Evolutionary conservation across 2,888 invertebrate species (phyloP).

Genomic region (Eugnorisma glareosa): DNA sequence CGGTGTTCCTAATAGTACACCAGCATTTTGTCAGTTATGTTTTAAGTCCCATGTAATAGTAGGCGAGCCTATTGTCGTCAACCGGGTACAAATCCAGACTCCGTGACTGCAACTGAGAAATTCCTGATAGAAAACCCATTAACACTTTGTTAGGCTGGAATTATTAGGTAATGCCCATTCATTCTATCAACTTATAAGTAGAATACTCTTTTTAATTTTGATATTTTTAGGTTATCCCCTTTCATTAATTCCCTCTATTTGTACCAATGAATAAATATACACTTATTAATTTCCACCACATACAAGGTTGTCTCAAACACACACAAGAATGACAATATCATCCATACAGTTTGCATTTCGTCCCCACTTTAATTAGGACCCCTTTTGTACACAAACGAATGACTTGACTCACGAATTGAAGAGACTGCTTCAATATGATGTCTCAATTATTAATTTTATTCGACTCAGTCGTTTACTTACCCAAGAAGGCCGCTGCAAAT

Average conservation of each 20-base stretch:
- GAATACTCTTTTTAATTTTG: no score
- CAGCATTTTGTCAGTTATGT: no score
- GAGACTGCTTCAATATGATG: constrained; percentile 1
- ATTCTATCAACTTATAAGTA: no score
- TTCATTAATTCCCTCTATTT: neutral
- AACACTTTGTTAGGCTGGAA: no score
- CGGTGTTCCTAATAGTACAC: no score
- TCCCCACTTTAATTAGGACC: constrained; percentile 66
- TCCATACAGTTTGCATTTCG: constrained; percentile 57
- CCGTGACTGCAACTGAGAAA: no score
- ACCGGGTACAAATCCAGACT: no score
- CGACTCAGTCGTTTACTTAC: neutral
- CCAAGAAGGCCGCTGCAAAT: neutral
- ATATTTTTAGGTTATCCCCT: neutral
- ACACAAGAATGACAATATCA: constrained; percentile 44
- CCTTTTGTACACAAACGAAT: constrained; percentile 35
- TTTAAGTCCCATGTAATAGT: no score
- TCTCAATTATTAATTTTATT: neutral
- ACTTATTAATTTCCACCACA: neutral
- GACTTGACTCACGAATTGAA: constrained; percentile 44
- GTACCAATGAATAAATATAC: neutral
- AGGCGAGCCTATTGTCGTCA: no score
- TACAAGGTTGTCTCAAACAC: constrained; percentile 7
- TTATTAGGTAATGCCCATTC: no score
- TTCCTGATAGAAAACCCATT: no score